Conservation (phyloP, 2,113 vertebrate species). For the Morphnarchus princeps region DNA sequence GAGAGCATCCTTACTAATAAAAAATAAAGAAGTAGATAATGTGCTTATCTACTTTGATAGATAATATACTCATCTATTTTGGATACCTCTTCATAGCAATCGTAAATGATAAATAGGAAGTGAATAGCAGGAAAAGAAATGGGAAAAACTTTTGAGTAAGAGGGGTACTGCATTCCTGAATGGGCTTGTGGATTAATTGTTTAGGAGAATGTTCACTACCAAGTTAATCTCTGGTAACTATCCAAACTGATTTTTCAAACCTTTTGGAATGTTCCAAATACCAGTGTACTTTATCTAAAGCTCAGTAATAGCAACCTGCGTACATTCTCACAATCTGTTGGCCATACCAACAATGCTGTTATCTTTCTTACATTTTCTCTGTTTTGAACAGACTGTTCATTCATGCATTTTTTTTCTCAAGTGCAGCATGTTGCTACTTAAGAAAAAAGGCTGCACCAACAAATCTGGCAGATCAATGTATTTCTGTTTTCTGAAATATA, state of each 20-base stretch:
- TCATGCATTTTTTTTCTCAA: background rate
- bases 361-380: background rate
- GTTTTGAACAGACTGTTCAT: background rate
- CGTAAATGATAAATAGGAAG: background rate
- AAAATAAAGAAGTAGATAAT: background rate
- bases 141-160: background rate
- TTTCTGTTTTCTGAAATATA: background rate
- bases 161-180: background rate
- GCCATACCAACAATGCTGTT: background rate
- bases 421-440: background rate
- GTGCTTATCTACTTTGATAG: background rate
- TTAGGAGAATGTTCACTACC: background rate
- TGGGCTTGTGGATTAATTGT: background rate
- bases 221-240: background rate
- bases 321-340: background rate
- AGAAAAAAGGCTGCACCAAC: background rate
- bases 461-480: background rate
- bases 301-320: background rate
- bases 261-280: background rate
- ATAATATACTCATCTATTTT: background rate
- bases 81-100: background rate
- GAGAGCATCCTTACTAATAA: background rate
- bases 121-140: background rate
- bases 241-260: background rate
- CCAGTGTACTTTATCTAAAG: background rate